Evolutionary conservation across 1,140 invertebrate species (phyloP).

Genomic region (Mycetomoellerius zeteki): DNA sequence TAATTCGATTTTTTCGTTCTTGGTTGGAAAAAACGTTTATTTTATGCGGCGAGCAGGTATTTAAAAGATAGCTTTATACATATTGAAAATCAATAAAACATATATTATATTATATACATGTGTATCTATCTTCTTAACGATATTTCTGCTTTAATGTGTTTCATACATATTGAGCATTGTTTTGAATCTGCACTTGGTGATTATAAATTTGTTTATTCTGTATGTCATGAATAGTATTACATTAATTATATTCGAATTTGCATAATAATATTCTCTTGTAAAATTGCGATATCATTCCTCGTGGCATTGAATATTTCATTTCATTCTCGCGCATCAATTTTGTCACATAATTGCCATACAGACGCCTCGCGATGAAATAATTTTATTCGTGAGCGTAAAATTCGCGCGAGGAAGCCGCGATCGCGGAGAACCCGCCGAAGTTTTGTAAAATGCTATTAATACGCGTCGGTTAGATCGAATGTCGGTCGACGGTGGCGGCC

Average conservation of each 20-base stretch:
- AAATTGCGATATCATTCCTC: slow-evolving; percentile 10
- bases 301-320: background rate
- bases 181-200: background rate
- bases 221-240: background rate
- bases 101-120: slow-evolving; percentile 24
- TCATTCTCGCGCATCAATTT: background rate
- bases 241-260: slow-evolving; percentile 5
- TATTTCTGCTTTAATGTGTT: slow-evolving; percentile 36
- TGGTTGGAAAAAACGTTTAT: background rate
- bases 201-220: slow-evolving; percentile 16
- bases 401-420: background rate
- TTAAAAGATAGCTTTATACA: background rate
- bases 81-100: slow-evolving; percentile 57
- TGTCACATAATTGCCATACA: background rate
- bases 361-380: background rate
- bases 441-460: slow-evolving; percentile 86
- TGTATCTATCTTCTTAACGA: slow-evolving; percentile 33
- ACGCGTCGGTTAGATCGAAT: slow-evolving; percentile 85
- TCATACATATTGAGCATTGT: background rate
- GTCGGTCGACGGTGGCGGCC: slow-evolving; percentile 85
- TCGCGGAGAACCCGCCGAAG: slow-evolving; percentile 31
- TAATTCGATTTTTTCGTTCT: background rate
- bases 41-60: background rate
- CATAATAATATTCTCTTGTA: slow-evolving; percentile 6
- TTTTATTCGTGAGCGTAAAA: slow-evolving; percentile 14